phyloP scores from a whole-genome alignment of 2,113 vertebrate genomes.

The Perognathus longimembris region DNA sequence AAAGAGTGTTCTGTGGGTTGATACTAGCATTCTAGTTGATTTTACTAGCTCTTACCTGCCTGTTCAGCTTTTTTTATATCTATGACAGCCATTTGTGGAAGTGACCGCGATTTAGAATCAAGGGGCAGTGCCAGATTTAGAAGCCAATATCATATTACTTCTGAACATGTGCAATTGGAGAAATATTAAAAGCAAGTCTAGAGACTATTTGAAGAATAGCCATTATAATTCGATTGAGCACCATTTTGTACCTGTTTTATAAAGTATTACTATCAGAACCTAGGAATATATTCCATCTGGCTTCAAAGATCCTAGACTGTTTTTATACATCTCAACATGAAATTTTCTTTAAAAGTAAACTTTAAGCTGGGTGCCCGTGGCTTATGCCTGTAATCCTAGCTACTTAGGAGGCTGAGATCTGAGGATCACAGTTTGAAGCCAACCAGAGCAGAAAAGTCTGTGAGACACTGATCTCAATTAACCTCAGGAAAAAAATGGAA shows the following conservation, averaged over 20 bases:
- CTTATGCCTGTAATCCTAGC: no score
- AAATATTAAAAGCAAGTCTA: constrained; percentile 51
- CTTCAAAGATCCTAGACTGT: constrained; percentile 15
- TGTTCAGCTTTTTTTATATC: constrained; percentile 17
- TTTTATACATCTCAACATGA: constrained; percentile 42
- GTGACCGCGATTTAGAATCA: constrained; percentile 32
- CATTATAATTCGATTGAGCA: constrained; percentile 29
- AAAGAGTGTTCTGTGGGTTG: background rate
- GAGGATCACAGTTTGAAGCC: no score
- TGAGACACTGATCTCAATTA: no score
- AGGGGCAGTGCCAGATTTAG: constrained; percentile 32
- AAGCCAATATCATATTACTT: constrained; percentile 7
- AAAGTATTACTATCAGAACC: constrained; percentile 42
- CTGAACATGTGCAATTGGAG: constrained; percentile 28
- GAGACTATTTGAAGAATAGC: constrained; percentile 29
- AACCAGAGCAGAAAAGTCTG: no score
- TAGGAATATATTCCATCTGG: background rate
- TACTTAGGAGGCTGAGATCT: no score
- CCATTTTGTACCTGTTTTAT: constrained; percentile 45
- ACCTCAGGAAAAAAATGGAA: no score
- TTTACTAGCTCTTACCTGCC: background rate
- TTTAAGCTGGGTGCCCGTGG: no score
- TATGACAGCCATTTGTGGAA: constrained; percentile 19
- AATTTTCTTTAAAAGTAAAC: constrained; percentile 22
- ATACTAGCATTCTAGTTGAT: constrained; percentile 12